Evolutionary conservation across 1,140 invertebrate genomes (phyloP).

Genomic region (Ridgeia piscesae): DNA sequence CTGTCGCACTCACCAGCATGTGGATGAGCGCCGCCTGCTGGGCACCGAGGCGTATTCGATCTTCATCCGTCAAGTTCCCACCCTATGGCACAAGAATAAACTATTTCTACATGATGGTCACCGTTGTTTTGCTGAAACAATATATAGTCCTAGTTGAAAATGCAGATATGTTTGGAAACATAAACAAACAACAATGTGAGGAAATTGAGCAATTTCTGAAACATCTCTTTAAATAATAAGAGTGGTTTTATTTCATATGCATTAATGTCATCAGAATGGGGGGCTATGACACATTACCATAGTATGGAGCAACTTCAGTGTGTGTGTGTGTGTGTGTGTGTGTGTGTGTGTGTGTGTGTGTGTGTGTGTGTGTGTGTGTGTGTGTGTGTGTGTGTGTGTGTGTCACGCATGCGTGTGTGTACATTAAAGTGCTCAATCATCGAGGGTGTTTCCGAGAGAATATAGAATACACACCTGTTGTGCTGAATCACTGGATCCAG

Average conservation of each 20-base stretch:
- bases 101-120: not conserved
- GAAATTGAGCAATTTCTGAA: not conserved
- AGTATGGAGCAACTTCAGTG: too few species aligned
- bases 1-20: slow-evolving; percentile 8
- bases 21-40: slow-evolving; percentile 23
- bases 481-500: not conserved
- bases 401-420: too few species aligned
- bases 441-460: not conserved
- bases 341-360: too few species aligned
- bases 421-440: not conserved
- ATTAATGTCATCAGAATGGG: not conserved
- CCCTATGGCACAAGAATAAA: not conserved
- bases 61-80: slow-evolving; percentile 5
- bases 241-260: not conserved
- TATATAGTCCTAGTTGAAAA: not conserved
- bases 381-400: too few species aligned
- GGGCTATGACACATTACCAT: not conserved
- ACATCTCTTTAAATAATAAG: not conserved
- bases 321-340: too few species aligned
- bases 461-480: not conserved
- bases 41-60: slow-evolving; percentile 12
- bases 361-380: too few species aligned
- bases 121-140: not conserved
- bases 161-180: not conserved
- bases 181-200: not conserved